Percentiles rank a stretch among this genome's conserved stretches.
phyloP scores from a whole-genome alignment of 23 tunicate genomes.

The Ascidia mentula region DNA sequence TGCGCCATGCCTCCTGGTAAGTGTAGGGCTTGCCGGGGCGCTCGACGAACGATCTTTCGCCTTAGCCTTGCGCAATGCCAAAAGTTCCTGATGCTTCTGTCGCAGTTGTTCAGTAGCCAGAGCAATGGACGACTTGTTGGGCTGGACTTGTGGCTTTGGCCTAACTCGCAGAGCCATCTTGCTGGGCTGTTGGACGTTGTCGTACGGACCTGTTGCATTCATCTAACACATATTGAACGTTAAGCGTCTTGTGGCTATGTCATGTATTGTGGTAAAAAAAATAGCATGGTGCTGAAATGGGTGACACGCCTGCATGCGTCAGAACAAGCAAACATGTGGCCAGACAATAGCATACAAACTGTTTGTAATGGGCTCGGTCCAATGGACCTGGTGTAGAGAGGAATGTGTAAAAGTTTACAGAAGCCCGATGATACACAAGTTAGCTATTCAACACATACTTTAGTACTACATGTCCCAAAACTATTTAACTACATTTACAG shows the following conservation, averaged over 20 bases:
- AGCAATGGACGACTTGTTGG: slow-evolving; percentile 45
- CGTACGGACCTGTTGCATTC: slow-evolving; percentile 69
- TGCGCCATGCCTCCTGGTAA: slow-evolving; percentile 46
- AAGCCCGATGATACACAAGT: no score
- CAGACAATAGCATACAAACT: no score
- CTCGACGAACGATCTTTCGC: slow-evolving; percentile 46
- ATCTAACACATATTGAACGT: background rate
- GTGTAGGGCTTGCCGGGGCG: slow-evolving; percentile 83
- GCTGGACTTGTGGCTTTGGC: background rate
- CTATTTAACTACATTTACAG: no score
- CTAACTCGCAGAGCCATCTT: background rate
- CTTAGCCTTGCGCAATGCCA: slow-evolving; percentile 28
- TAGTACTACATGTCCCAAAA: no score
- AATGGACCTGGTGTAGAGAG: no score
- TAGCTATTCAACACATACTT: no score
- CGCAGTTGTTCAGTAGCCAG: slow-evolving; percentile 53
- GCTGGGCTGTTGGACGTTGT: slow-evolving; percentile 28
- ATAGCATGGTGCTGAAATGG: background rate
- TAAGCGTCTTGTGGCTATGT: background rate
- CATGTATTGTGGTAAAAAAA: background rate
- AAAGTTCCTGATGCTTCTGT: slow-evolving; percentile 43
- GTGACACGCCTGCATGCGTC: background rate
- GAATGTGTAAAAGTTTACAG: no score
- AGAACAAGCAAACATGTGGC: no score
- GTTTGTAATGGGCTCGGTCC: no score